Base-by-base conservation (phyloP, 2,113 vertebrate species). In the Podarcis muralis region DNA sequence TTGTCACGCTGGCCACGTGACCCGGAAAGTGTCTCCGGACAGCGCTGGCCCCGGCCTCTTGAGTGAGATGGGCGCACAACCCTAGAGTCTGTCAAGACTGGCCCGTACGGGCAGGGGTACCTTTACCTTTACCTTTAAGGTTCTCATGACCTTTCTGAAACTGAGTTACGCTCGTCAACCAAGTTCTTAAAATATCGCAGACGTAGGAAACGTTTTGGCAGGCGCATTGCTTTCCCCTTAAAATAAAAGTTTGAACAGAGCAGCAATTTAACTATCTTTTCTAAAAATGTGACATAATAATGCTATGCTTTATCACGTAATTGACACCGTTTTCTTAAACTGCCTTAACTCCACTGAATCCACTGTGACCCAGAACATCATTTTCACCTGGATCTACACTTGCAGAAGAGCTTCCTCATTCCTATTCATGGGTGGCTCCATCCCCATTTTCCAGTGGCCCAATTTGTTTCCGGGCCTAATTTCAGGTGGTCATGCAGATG, bases 131-230 rank as follows among this genome's bases (percentile, higher is more conserved):
- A n/a, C n/a, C n/a, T n/a, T n/a, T 37, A 74, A 25, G 27, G 75
- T 71, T 0, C 7, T 69, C 23, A 6, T 3, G 27, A 69, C 20
- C 23, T 92, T 76, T 85, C 79, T 71, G 57, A 85, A 75, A 85
- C 87, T 90, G 77, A 89, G 48, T 48, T 48, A 48, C 30, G 27
- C 8, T 90, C 0, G 20, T 22, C 6, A 8, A 0, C 0, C 30
- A n/a, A 90, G 13, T 0, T 0, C 59, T 85, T 80, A 86, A 90
- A 92, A 87, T 68, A 92, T 71, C 43, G 8, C 62, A 83, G 35
- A 59, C 40, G 18, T 5, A 71, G 1, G 40, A 82, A 93, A 69
- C 5, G 23, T 80, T 80, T 81, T 66, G 25, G 78, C 32, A 80
- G 66, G 16, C 6, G 15, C 25, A 53, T 79, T 68, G 4, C 9